These are phyloP conservation scores for Pocota personata DNA, from an alignment of 2,888 invertebrate species.

Conservation along the genomic window DNA sequence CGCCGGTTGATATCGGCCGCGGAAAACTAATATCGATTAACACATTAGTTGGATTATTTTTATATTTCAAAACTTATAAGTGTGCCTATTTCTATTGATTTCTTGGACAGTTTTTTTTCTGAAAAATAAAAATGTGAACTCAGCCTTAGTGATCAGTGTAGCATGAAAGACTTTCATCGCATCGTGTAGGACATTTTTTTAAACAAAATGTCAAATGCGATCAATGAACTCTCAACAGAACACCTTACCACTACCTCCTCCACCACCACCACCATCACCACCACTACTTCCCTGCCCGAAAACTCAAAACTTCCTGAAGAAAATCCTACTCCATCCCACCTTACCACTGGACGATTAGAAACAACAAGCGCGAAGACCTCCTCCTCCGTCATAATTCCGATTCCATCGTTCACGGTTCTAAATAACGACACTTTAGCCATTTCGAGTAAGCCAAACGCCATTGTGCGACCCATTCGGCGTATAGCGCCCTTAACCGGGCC, in stretches of 20 bases:
- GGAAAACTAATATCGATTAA: constrained; percentile 62
- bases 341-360: not conserved
- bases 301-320: constrained; percentile 44
- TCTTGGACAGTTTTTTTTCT: not conserved
- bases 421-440: constrained; percentile 76
- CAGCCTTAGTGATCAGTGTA: constrained; percentile 75
- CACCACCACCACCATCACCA: constrained; percentile 12
- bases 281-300: constrained; percentile 44
- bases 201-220: constrained; percentile 64
- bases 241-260: constrained; percentile 52
- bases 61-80: constrained; percentile 15
- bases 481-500: constrained; percentile 74
- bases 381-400: constrained; percentile 73
- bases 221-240: constrained; percentile 73
- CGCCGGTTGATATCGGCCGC: constrained; percentile 37
- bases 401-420: constrained; percentile 76
- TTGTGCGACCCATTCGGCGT: constrained; percentile 84
- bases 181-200: constrained; percentile 39
- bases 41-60: constrained; percentile 15
- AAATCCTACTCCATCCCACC: constrained; percentile 35
- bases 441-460: constrained; percentile 84
- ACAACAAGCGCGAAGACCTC: not conserved
- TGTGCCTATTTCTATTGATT: constrained; percentile 14
- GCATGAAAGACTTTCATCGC: constrained; percentile 51
- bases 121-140: constrained; percentile 38